Evolutionary conservation across 2,113 vertebrate species (phyloP), one percentile per base, ranked within the genome.

Genomic region (Microtus pennsylvanicus): DNA sequence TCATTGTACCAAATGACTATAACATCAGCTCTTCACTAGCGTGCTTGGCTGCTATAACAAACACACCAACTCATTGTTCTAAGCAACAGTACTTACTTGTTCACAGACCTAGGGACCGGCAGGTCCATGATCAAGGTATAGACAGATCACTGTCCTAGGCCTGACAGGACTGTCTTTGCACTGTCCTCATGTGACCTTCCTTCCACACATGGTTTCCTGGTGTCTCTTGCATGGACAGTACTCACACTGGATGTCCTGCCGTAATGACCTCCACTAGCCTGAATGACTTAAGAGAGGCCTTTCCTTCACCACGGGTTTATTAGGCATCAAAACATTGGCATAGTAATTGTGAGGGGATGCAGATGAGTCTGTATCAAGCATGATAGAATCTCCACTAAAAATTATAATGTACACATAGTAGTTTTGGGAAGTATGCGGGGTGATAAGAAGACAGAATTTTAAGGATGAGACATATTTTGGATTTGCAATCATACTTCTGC

Each of bases 371-470:
- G 9, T 91, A 80, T 88, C 87, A 90, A 92, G 86, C 14, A 16
- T 65, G 38, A 70, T 42, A 93, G 21, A 1, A 10, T 26, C 21
- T 86, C 81, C 26, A 24, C 58, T 67, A 92, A 92, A 95, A 67
- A 33, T 85, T 87, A 45, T 67, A 45, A 9, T 26, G 14, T 21
- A 70, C 19, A 82, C 7, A 1, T 26, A 63, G 45, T 72, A 63
- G 45, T 72, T 93, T 87, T 17, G 12, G 19, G 81, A 94, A 93
- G 52, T 87, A 69, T 50, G 33, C 33, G 67, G 33, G 58, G 1
- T 75, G 47, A 87, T 52, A 72, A 87, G 72, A 83, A 95, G 83
- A 95, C 17, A 82, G 61, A 88, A 92, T n/a, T 35, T 87, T 11
- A 45, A 21, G 69, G 76, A 61, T 58, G 28, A 91, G 81, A 58